These are phyloP conservation scores for Asarcornis scutulata DNA, from an alignment of 2,113 vertebrate species.

Conservation along the genomic window DNA sequence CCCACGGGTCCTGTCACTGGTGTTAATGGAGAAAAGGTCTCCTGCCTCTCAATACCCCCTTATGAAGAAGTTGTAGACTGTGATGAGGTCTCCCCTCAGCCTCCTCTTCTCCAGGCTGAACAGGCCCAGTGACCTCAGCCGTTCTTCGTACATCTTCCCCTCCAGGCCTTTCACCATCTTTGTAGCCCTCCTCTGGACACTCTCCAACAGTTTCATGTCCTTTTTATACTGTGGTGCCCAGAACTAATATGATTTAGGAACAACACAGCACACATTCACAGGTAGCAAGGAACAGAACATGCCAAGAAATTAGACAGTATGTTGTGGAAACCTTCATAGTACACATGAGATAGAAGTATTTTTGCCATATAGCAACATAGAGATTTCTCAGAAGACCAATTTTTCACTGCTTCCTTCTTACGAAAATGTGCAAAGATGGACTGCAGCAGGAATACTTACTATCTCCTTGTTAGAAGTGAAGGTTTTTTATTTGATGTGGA, in stretches of 20 bases:
- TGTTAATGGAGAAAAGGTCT: no score
- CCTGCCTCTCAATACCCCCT: no score
- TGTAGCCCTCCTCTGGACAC: no score
- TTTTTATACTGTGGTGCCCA: no score
- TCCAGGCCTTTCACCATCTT: no score
- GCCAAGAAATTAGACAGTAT: neutral
- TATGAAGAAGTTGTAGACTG: no score
- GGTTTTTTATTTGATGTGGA: neutral
- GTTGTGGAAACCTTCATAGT: neutral
- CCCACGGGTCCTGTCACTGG: no score
- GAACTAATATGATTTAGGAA: neutral
- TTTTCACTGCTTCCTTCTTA: neutral
- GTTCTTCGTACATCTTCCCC: no score
- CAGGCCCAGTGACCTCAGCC: no score
- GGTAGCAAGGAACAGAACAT: neutral
- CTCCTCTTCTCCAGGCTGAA: no score
- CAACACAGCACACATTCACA: neutral
- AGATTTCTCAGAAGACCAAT: neutral
- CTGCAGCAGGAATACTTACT: neutral
- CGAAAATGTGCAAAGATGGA: neutral
- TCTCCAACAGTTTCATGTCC: no score
- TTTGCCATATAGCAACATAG: neutral
- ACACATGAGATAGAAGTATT: neutral
- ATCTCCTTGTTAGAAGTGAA: neutral
- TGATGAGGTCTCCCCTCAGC: no score